phyloP scores from a whole-genome alignment of 2,888 invertebrate species.

The Chelonus formosanus region DNA sequence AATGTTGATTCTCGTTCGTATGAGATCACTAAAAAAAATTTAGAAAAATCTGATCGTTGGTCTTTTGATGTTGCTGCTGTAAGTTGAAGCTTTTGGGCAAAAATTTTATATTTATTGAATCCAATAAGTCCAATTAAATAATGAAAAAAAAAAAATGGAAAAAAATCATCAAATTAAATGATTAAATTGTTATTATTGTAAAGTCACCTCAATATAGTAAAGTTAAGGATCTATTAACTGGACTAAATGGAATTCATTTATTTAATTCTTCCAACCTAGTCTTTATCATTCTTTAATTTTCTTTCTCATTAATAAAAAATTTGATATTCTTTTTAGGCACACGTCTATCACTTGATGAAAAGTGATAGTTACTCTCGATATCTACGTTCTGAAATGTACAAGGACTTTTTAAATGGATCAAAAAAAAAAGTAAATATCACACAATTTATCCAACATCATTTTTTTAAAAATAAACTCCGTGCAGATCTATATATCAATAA shows the following conservation, averaged over 20 bases:
- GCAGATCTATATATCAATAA: constrained; percentile 11
- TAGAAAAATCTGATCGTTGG: constrained; percentile 87
- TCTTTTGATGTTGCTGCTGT: constrained; percentile 98
- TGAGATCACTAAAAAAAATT: constrained; percentile 82
- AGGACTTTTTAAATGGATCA: constrained; percentile 93
- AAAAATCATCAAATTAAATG: too few relatives aligned
- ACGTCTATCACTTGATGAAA: constrained; percentile 99
- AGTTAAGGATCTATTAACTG: too few relatives aligned
- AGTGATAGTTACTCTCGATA: constrained; percentile 98
- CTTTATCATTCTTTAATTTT: too few relatives aligned
- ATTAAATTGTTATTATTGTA: too few relatives aligned
- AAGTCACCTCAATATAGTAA: too few relatives aligned
- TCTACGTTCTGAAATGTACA: constrained; percentile 97
- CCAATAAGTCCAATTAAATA: constrained; percentile 62
- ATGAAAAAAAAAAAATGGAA: constrained; percentile 25
- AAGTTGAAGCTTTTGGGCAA: constrained; percentile 50
- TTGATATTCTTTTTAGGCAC: constrained; percentile 74
- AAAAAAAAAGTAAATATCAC: constrained; percentile 86
- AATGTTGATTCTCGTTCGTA: constrained; percentile 95
- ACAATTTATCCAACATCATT: constrained; percentile 33
- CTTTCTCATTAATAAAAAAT: too few relatives aligned
- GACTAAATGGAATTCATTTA: too few relatives aligned
- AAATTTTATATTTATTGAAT: constrained; percentile 3
- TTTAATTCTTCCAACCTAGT: too few relatives aligned
- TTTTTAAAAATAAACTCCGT: constrained; percentile 30